Base-by-base conservation (phyloP, 2,797 vertebrate species). In the Clarias pachynema region DNA sequence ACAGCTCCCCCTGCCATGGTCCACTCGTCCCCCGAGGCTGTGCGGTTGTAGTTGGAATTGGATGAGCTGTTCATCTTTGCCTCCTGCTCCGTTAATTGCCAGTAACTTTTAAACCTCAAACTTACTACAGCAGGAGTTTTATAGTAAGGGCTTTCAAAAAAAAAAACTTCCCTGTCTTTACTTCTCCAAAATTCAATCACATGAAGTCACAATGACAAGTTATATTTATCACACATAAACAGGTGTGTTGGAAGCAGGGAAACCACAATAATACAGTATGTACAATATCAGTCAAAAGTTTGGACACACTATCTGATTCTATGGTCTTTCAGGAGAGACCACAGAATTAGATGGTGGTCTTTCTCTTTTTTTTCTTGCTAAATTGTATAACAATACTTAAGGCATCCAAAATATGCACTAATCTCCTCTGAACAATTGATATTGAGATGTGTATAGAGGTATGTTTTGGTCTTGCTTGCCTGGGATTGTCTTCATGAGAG, bases 161-260 rank as follows among this genome's bases (percentile, higher is more conserved):
- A 34, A n/a, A 69, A 59, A 16, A 24, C 15, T 63, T 53, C 24
- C 57, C 26, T 24, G 7, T 22, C 20, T 86, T 79, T 83, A 86
- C 85, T 86, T 86, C 85, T 83, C 81, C n/a, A 79, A 83, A 83
- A 24, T 14, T 18, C 24, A 60, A 65, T 73, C 75, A 40, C 85
- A 83, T 66, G 81, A 77, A 72, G 69, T 60, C 69, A 20, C 14
- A 75, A 75, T 20, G 15, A 56, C 73, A 22, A 57, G 53, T 1
- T 1, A 6, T 72, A 24, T n/a, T n/a, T 8, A 15, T 74, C 16
- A 5, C 24, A 7, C 26, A 2, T 8, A 5, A 37, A 1, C 31
- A 20, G 63, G 57, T 59, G 57, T 22, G 1, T 59, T 22, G 57
- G 57, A 59, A 59, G 57, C 1, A 59, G 20, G 4, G 57, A 22